Evolutionary conservation across 2,888 invertebrate genomes (phyloP).

Genomic region (Amphipoea lucens): DNA sequence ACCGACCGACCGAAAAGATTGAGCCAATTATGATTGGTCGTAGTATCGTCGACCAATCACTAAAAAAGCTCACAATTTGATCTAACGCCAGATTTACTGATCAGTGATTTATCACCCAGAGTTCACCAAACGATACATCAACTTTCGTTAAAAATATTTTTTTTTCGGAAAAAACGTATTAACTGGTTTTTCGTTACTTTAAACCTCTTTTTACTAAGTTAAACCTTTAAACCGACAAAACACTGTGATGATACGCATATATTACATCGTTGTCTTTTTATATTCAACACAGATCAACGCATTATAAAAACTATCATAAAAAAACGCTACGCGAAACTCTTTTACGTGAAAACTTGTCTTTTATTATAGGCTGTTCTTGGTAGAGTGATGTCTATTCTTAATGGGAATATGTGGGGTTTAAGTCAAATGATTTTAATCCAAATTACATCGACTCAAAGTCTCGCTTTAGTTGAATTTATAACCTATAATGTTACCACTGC

Average conservation of each 20-base stretch:
- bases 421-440: neutral
- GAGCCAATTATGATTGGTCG: neutral
- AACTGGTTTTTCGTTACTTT: neutral
- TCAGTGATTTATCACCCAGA: neutral
- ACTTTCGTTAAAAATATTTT: neutral
- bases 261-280: conserved; percentile 61
- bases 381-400: conserved; percentile 10
- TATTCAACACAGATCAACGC: conserved; percentile 53
- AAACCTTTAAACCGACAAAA: conserved; percentile 27
- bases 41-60: neutral
- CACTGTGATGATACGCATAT: conserved; percentile 64
- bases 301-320: conserved; percentile 49
- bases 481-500: neutral
- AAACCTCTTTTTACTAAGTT: conserved; percentile 17
- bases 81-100: neutral
- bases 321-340: conserved; percentile 47
- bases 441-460: neutral
- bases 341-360: conserved; percentile 62
- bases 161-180: neutral
- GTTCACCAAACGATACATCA: neutral
- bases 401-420: neutral
- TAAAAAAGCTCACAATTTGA: neutral
- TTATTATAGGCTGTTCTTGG: conserved; percentile 35
- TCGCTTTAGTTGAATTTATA: neutral
- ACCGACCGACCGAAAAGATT: too few relatives aligned